A percentile compares a stretch with the other conserved stretches of the same genome.
These are phyloP conservation scores for human DNA, from an alignment of 2,113 vertebrate genomes.

Conservation along the genomic window GRCh38 chr1:5012001-5012500, in stretches of 20 bases:
- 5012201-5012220: neutral
- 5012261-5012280: neutral
- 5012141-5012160: neutral
- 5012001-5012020: neutral
- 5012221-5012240: neutral
- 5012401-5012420: neutral
- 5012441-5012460: slow-evolving; percentile 41
- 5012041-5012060: neutral
- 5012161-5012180: neutral
- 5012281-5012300: neutral
- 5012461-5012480: slow-evolving; percentile 1
- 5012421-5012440: neutral
- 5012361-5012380: fast-evolving
- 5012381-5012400: fast-evolving
- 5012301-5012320: slow-evolving; percentile 26
- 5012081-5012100: neutral
- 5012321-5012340: slow-evolving; percentile 36
- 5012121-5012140: too few relatives aligned
- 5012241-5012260: neutral
- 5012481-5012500: neutral
- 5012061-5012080: fast-evolving
- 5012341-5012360: neutral
- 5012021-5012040: neutral
- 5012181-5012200: fast-evolving
- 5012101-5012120: neutral